Conservation (phyloP, 2,888 invertebrate genomes). For the Agrochola lota region DNA sequence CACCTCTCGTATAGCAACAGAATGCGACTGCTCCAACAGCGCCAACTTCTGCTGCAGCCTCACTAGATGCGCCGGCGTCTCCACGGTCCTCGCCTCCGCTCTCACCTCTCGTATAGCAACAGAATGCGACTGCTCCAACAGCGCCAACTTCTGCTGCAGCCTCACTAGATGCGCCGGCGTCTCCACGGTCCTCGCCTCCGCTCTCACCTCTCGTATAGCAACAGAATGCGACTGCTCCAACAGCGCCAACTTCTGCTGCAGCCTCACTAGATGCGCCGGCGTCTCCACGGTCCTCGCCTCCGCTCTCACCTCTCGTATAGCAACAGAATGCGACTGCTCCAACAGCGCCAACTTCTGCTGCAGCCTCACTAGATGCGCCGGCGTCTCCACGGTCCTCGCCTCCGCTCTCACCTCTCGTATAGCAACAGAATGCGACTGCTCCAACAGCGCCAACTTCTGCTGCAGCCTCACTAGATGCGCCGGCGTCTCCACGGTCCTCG, state of each 20-base stretch:
- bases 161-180: too few relatives aligned
- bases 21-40: slow-evolving; percentile 91
- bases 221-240: slow-evolving; percentile 93
- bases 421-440: slow-evolving; percentile 92
- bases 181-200: too few relatives aligned
- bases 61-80: too few relatives aligned
- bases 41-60: slow-evolving; percentile 62
- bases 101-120: slow-evolving; percentile 85
- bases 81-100: too few relatives aligned
- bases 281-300: too few relatives aligned
- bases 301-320: slow-evolving; percentile 48
- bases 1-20: too few relatives aligned
- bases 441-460: slow-evolving; percentile 92
- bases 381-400: too few relatives aligned
- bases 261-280: too few relatives aligned
- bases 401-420: slow-evolving; percentile 68
- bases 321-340: slow-evolving; percentile 88
- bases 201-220: slow-evolving; percentile 70
- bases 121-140: slow-evolving; percentile 84
- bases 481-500: slow-evolving; percentile 61
- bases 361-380: too few relatives aligned
- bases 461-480: too few relatives aligned
- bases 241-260: slow-evolving; percentile 89
- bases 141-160: slow-evolving; percentile 91
- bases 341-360: slow-evolving; percentile 85